Evolutionary conservation across 2,888 invertebrate genomes (phyloP).

Genomic region (Sphecodes monilicornis): DNA sequence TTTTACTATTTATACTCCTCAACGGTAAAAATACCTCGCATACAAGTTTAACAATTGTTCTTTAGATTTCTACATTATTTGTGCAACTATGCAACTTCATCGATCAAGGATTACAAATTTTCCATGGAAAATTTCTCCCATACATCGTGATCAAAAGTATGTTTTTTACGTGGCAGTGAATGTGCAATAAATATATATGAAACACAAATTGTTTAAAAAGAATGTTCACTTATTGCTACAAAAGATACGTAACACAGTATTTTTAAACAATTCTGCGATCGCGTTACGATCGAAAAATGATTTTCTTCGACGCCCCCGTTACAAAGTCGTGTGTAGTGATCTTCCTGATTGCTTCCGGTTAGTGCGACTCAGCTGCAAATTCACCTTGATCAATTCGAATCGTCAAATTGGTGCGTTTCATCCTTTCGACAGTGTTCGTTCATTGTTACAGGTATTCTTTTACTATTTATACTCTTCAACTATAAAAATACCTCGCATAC

Average conservation of each 20-base stretch:
- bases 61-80: no score
- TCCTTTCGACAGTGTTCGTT: not conserved
- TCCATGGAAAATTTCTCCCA: no score
- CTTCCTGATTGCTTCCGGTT: not conserved
- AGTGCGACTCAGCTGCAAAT: not conserved
- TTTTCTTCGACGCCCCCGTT: not conserved
- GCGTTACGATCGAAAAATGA: not conserved
- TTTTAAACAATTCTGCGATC: not conserved
- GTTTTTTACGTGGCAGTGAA: not conserved
- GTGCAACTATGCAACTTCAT: no score
- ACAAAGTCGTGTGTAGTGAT: not conserved
- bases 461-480: not conserved
- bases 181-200: not conserved
- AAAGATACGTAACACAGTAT: not conserved
- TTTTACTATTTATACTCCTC: not conserved
- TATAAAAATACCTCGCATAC: no score
- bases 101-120: no score
- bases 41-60: no score
- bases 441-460: not conserved
- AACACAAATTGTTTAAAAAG: not conserved
- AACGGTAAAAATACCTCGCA: no score
- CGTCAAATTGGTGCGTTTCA: not conserved
- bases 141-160: no score
- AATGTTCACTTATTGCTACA: not conserved
- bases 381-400: slow-evolving; percentile 27